Evolutionary conservation across 2,797 vertebrate genomes (phyloP).

Genomic region (Etheostoma nigrum): DNA sequence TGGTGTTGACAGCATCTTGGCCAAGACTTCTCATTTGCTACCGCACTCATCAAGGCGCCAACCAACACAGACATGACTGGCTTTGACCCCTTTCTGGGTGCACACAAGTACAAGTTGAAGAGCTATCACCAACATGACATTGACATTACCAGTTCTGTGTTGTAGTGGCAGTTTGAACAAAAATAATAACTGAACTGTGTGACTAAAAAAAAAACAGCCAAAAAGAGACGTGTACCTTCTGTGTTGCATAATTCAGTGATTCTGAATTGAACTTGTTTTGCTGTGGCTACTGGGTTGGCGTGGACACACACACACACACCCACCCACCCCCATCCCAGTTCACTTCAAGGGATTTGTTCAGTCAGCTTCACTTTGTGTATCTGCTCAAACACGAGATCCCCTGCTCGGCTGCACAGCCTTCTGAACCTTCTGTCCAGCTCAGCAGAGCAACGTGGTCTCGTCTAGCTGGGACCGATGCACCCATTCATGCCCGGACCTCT

Average conservation of each 20-base stretch:
- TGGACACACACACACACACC: neutral
- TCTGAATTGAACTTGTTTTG: constrained; percentile 56
- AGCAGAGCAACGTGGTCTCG: constrained; percentile 31
- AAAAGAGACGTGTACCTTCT: constrained; percentile 20
- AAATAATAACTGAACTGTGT: constrained; percentile 11
- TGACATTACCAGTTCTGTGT: constrained; percentile 6
- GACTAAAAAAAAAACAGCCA: neutral
- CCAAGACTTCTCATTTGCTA: constrained; percentile 78
- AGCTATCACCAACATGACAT: constrained; percentile 21
- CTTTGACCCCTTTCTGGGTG: constrained; percentile 64
- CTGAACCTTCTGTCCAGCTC: constrained; percentile 56
- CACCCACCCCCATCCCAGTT: constrained; percentile 4
- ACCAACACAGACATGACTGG: constrained; percentile 70
- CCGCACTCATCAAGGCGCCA: constrained; percentile 41
- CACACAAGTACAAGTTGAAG: constrained; percentile 40
- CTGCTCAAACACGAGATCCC: constrained; percentile 26
- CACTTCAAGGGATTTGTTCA: constrained; percentile 58
- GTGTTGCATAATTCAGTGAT: constrained; percentile 59
- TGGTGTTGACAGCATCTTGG: constrained; percentile 80
- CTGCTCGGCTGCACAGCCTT: constrained; percentile 51
- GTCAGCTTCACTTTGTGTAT: constrained; percentile 52
- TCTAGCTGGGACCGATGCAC: constrained; percentile 50
- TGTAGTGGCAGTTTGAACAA: neutral
- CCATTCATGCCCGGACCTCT: constrained; percentile 46
- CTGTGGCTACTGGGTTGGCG: constrained; percentile 22